Percentiles rank a stretch among this genome's conserved stretches.
phyloP scores from a whole-genome alignment of 2,113 vertebrate genomes.

The Ploceus nigricollis region DNA sequence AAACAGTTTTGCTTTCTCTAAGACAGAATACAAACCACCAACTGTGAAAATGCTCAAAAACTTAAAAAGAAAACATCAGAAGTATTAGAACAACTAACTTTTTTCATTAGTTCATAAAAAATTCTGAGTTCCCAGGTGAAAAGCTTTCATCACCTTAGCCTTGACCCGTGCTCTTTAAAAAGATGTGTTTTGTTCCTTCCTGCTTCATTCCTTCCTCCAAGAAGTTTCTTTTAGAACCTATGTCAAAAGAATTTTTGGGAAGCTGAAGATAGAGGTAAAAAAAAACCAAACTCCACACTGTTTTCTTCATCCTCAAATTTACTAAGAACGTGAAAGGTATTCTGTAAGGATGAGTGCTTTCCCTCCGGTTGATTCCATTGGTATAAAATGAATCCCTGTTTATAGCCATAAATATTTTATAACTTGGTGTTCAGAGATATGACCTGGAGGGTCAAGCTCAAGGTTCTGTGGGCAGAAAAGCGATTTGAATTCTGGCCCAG shows the following conservation, averaged over 20 bases:
- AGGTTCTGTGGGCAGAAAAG: background rate
- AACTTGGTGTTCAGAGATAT: background rate
- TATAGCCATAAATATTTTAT: background rate
- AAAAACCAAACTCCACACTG: rapidly evolving
- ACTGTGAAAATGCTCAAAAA: background rate
- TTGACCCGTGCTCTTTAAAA: background rate
- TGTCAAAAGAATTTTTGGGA: background rate
- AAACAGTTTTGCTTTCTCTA: background rate
- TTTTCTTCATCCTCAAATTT: background rate
- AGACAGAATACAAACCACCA: background rate
- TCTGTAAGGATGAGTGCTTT: background rate
- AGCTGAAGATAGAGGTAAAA: background rate
- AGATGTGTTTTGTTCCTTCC: background rate
- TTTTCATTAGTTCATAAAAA: background rate
- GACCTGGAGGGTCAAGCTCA: background rate
- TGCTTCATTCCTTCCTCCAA: background rate
- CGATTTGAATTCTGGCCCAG: background rate
- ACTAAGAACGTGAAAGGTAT: background rate
- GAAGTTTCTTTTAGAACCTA: background rate
- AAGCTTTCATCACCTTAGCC: background rate
- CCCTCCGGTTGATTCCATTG: background rate
- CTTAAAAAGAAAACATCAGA: background rate
- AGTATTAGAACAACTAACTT: background rate
- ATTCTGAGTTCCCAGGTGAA: background rate
- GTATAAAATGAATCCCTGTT: background rate